Base-by-base conservation (phyloP, 2,888 invertebrate species). In the Sipha maydis region DNA sequence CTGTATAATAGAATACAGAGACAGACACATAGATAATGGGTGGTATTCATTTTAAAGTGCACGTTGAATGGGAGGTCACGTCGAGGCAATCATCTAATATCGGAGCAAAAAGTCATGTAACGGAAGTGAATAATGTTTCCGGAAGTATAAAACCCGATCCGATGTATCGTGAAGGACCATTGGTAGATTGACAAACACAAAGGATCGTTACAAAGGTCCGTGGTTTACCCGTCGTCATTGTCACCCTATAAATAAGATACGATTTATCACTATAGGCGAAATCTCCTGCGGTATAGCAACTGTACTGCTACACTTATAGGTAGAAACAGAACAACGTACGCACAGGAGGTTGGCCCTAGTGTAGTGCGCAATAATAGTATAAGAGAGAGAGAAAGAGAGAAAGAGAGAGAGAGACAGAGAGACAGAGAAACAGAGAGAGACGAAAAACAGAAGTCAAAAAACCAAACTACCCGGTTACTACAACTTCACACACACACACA, bases 151-250 rank as follows among this genome's bases (percentile, higher is more conserved):
- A 8, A 67, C 34, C 61, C 61, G 78, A 56, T 67, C 67, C n/a
- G 28, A 14, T n/a, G 67, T 67, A 38, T 9, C 80, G 21, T 41
- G 69, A 41, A 67, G 69, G 31, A 48, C 48, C 25, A 28, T 71
- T 25, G 41, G 41, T 73, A 75, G 75, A 83, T 38, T 56, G 73
- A 41, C 76, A 34, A 67, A 85, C 84, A 76, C 82, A 82, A 86
- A 56, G 79, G 86, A 79, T 86, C 79, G 61, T 86, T 79, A 86
- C 86, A 56, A 56, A 86, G 86, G 80, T 88, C 73, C 28, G 85
- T 28, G 78, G 78, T 85, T 78, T n/a, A n/a, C 38, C 75, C 77
- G 54, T 56, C 54, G 38, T 61, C 84, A 14, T 84, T 75, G 71
- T 84, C 84, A 71, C 75, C 73, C 73, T 25, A 48, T 85, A 83